Base-by-base conservation (phyloP, 1,140 invertebrate genomes). In the Grapholita molesta region DNA sequence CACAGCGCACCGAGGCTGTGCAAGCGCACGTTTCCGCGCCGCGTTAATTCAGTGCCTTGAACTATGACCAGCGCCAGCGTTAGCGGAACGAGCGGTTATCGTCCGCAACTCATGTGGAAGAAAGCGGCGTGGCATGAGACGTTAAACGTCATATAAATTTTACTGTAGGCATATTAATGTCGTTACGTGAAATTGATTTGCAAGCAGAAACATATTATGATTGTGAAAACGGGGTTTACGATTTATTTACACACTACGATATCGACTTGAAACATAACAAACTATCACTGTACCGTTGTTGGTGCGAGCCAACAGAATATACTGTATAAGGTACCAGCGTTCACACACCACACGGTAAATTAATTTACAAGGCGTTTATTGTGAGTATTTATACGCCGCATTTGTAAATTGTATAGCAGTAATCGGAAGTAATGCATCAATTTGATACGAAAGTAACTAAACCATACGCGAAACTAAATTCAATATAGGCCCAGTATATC, bases 181-280 rank as follows among this genome's bases (percentile, higher is more conserved):
- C 86, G 84, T 82, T 85, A 89, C 87, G 88, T 89, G 88, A 91
- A 91, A 91, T 91, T 90, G 89, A 91, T 91, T 91, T 91, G 88
- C 89, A 84, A 76, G 81, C 87, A 88, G 88, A 88, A 91, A 91
- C 86, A 89, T 91, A 91, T 91, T 90, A 90, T 88, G 88, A 89
- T 91, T 91, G 87, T 89, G 89, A 89, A 91, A 91, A 91, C 79
- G 82, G 85, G 89, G 89, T 91, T 91, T 91, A 91, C 89, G 88
- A 85, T 90, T 90, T 91, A 91, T 91, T 91, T 89, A 86, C 86
- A 87, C 88, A 88, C 84, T 80, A 86, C 85, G 73, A 87, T 87
- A 88, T 86, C 83, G 80, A 84, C 77, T 86, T 80, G 52, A 78
- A 85, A 83, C 82, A 87, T 83, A 83, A 83, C 80, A 82, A 84